Percentiles rank a stretch among this genome's conserved stretches.
Evolutionary conservation across 2,888 invertebrate genomes (phyloP).

Genomic region (Dorcus hopei): DNA sequence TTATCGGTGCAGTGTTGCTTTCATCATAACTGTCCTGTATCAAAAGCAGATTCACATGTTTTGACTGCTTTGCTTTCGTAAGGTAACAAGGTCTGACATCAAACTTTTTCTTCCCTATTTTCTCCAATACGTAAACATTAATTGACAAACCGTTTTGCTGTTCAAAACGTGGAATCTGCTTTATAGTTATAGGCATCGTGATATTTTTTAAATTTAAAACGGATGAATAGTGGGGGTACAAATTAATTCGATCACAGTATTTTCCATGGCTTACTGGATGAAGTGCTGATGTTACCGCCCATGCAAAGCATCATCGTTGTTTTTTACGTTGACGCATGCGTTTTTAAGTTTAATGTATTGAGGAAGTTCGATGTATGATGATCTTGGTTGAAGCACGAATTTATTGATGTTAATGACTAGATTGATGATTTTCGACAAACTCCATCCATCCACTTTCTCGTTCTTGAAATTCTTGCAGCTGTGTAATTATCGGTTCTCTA

Average conservation of each 20-base stretch:
- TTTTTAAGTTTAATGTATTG: conserved; percentile 4
- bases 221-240: conserved; percentile 26
- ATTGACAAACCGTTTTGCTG: conserved; percentile 11
- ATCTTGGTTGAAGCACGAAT: conserved; percentile 24
- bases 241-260: conserved; percentile 18
- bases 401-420: conserved; percentile 31
- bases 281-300: conserved; percentile 13
- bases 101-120: not conserved
- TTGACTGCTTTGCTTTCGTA: conserved; percentile 5
- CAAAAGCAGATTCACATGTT: conserved; percentile 6
- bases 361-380: conserved; percentile 26
- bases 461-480: conserved; percentile 31
- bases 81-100: conserved; percentile 8
- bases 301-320: conserved; percentile 14
- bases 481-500: conserved; percentile 16
- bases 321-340: conserved; percentile 16
- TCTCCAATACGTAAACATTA: conserved; percentile 14
- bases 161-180: conserved; percentile 19
- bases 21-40: conserved; percentile 1
- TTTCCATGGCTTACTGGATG: not conserved
- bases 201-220: conserved; percentile 29
- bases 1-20: not conserved
- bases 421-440: conserved; percentile 22
- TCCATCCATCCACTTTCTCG: conserved; percentile 28
- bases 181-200: conserved; percentile 25